phyloP scores from a whole-genome alignment of 2,113 vertebrate genomes.

The Mesembrinibis cayennensis region DNA sequence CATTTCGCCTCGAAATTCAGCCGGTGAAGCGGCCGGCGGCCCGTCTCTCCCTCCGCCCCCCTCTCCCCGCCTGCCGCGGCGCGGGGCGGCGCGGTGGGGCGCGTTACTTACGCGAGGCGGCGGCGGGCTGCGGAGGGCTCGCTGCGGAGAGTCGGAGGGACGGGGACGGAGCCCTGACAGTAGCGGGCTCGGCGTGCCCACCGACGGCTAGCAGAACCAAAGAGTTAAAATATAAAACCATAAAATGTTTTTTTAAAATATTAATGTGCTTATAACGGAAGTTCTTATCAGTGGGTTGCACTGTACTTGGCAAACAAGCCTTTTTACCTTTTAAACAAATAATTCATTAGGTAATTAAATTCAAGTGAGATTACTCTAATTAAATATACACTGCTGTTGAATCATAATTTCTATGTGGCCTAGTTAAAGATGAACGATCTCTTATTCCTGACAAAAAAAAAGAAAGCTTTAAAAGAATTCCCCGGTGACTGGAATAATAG shows the following conservation, averaged over 20 bases:
- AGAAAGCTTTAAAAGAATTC: conserved; percentile 63
- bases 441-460: conserved; percentile 54
- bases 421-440: conserved; percentile 76
- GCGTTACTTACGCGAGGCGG: neutral
- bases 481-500: conserved; percentile 64
- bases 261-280: conserved; percentile 55
- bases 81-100: neutral
- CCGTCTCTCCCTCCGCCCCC: no score
- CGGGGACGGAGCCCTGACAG: rapidly evolving
- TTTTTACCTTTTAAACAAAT: conserved; percentile 83
- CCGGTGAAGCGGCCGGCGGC: neutral
- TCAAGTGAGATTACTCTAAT: conserved; percentile 84
- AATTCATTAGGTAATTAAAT: conserved; percentile 87
- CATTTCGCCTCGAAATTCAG: neutral
- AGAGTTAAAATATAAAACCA: conserved; percentile 57
- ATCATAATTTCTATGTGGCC: conserved; percentile 82
- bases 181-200: neutral
- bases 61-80: neutral
- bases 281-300: conserved; percentile 79
- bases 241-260: conserved; percentile 20
- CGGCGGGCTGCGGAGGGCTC: neutral
- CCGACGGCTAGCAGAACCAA: neutral
- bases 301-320: conserved; percentile 76
- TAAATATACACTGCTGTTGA: conserved; percentile 81
- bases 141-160: neutral